Evolutionary conservation across 2,888 invertebrate genomes (phyloP), one percentile per base, ranked within the genome.

Genomic region (Tenthredo distinguenda): DNA sequence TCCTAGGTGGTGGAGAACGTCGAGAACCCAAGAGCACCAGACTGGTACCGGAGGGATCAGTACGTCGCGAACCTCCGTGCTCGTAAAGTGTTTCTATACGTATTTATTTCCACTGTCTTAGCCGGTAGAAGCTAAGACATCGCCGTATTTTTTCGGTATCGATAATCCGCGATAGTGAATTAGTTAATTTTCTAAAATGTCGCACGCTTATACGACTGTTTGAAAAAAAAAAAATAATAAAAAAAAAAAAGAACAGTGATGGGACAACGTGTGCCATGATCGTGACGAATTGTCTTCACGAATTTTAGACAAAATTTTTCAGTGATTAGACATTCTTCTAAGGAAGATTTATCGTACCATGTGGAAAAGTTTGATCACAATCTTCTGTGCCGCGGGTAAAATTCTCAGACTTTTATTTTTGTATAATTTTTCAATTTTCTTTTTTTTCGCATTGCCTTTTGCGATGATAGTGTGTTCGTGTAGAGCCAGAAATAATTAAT

Each of bases 331-430:
- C 76, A 50, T 85, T 82, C 65, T 47, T 74, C 65, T 55, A 26
- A 40, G n/a, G 55, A 86, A 2, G 58, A 40, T 47, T 31, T 86
- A 40, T 65, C 76, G 83, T 85, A 88, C 83, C 88, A 91, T 91
- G 91, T 89, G 89, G 88, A 89, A 87, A 85, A 87, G 85, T 88
- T 90, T 88, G 89, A 88, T 90, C 87, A 86, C 91, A 82, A 85
- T 91, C 37, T 88, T 91, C 85, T 91, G 91, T 84, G 89, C 89
- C 86, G 88, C 91, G 91, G 92, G 92, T 92, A 85, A 85, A 47
- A 72, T 65, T 37, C 26, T 15, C 5, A 40, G 40, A 37, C 18
- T 43, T 12, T 47, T 26, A 43, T 3, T 47, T 21, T 15, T 58
- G 2, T 3, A 47, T 79, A 34, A 21, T 31, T 47, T 21, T 18